A percentile compares a stretch with the other conserved stretches of the same genome.
Conservation (phyloP, 2,113 vertebrate genomes). For the Bothrops jararaca region DNA sequence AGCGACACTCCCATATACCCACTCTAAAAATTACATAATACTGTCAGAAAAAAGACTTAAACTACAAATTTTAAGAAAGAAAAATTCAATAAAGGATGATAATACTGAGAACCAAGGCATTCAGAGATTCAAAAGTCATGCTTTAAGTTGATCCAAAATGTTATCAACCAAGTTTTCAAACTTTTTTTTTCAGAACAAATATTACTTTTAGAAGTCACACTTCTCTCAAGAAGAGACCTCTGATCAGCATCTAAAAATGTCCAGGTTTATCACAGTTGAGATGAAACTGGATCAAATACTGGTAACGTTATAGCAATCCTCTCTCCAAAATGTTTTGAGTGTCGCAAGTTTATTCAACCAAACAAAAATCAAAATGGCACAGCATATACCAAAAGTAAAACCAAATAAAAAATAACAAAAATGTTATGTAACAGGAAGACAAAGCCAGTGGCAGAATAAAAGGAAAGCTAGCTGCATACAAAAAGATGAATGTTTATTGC, state of each 20-base stretch:
- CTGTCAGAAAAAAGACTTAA: constrained; percentile 83
- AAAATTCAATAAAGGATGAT: constrained; percentile 80
- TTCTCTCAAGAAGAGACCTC: constrained; percentile 71
- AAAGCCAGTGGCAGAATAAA: constrained; percentile 72
- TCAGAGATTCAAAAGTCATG: constrained; percentile 83
- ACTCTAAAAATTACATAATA: constrained; percentile 83
- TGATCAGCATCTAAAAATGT: constrained; percentile 74
- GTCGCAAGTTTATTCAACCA: constrained; percentile 79
- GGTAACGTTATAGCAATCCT: constrained; percentile 71
- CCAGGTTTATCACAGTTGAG: constrained; percentile 76
- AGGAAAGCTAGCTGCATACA: constrained; percentile 72
- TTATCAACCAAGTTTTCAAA: constrained; percentile 75
- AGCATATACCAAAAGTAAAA: constrained; percentile 71
- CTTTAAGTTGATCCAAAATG: constrained; percentile 77
- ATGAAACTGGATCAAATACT: constrained; percentile 82
- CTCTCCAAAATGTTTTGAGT: constrained; percentile 77
- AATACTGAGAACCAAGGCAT: constrained; percentile 85
- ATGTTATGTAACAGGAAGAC: constrained; percentile 77
- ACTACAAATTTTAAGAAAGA: constrained; percentile 81
- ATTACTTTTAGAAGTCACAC: constrained; percentile 69
- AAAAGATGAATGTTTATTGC: constrained; percentile 81
- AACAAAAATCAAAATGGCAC: constrained; percentile 77
- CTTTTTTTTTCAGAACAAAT: constrained; percentile 72
- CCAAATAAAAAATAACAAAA: constrained; percentile 47
- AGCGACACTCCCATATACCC: constrained; percentile 83